A percentile compares a stretch with the other conserved stretches of the same genome.
Conservation (phyloP, 2,797 vertebrate genomes). For the Chaenodraco wilsoni region DNA sequence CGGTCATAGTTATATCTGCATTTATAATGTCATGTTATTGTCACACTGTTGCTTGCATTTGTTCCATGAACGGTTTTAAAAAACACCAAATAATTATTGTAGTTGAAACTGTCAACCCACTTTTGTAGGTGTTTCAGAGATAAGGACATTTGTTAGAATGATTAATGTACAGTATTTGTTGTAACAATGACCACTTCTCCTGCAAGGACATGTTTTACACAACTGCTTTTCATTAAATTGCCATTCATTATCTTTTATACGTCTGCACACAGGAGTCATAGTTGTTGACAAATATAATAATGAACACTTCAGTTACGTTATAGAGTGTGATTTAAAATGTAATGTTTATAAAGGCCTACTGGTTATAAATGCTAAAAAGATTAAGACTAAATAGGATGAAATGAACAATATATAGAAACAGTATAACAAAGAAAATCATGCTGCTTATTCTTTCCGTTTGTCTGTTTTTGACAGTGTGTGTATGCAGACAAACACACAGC, state of each 20-base stretch:
- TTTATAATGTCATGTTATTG: background rate
- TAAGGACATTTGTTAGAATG: background rate
- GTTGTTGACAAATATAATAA: background rate
- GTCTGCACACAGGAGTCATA: background rate
- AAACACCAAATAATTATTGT: background rate
- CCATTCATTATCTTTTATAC: background rate
- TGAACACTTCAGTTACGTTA: background rate
- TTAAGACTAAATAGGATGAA: background rate
- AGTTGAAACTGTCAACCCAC: background rate
- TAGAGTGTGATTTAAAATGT: background rate
- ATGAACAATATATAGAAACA: conserved; percentile 3
- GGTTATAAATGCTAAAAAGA: background rate
- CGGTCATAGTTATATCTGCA: background rate
- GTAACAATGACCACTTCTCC: background rate
- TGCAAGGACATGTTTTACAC: background rate
- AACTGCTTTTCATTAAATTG: background rate
- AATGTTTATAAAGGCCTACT: background rate
- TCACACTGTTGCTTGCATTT: conserved; percentile 4
- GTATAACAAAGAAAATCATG: conserved; percentile 2
- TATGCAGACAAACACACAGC: conserved; percentile 38
- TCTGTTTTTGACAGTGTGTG: conserved; percentile 43
- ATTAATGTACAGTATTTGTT: background rate
- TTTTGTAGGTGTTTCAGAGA: background rate
- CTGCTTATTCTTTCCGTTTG: conserved; percentile 30
- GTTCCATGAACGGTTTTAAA: background rate